phyloP scores from a whole-genome alignment of 2,888 invertebrate species.

The Sesia bembeciformis region DNA sequence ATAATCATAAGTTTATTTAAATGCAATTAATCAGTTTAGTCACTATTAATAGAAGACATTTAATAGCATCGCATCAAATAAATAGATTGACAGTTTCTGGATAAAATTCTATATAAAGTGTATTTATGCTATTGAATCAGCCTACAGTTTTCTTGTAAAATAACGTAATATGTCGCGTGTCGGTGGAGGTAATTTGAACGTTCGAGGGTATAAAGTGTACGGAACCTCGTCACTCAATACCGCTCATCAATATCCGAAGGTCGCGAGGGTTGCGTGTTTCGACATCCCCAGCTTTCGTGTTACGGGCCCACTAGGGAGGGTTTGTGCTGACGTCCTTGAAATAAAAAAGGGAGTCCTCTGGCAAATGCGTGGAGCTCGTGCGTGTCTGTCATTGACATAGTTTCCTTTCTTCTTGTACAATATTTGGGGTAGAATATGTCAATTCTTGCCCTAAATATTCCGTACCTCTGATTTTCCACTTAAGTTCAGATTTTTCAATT shows the following conservation, averaged over 20 bases:
- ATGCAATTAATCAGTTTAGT: too few relatives aligned
- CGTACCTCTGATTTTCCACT: too few relatives aligned
- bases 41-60: too few relatives aligned
- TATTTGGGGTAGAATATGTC: too few relatives aligned
- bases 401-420: background rate
- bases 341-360: slow-evolving; percentile 11
- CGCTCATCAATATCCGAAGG: slow-evolving; percentile 16
- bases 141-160: background rate
- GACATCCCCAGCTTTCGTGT: slow-evolving; percentile 28
- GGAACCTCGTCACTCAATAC: background rate
- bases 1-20: too few relatives aligned
- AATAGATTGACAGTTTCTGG: too few relatives aligned
- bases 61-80: too few relatives aligned
- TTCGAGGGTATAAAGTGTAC: background rate
- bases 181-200: background rate
- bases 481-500: too few relatives aligned
- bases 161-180: background rate
- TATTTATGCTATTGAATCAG: background rate
- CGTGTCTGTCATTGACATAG: slow-evolving; percentile 29
- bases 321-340: slow-evolving; percentile 35
- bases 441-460: too few relatives aligned
- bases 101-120: too few relatives aligned
- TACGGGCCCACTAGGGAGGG: slow-evolving; percentile 17
- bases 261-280: slow-evolving; percentile 32
- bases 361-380: slow-evolving; percentile 14